phyloP scores from a whole-genome alignment of 2,888 invertebrate species.

The Tryphoninae sp. region DNA sequence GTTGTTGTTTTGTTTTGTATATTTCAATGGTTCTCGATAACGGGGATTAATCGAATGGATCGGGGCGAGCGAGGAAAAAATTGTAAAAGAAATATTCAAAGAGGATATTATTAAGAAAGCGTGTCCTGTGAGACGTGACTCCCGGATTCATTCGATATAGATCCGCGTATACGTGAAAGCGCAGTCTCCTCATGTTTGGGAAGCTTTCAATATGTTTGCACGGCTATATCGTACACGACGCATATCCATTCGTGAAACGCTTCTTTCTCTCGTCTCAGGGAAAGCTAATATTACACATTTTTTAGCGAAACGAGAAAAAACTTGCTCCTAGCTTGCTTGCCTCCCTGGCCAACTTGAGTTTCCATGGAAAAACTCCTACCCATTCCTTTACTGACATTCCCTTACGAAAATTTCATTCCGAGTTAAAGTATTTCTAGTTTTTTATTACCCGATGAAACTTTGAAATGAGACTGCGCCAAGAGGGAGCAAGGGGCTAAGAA shows the following conservation, averaged over 20 bases:
- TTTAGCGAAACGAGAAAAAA: slow-evolving; percentile 33
- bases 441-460: slow-evolving; percentile 75
- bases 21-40: slow-evolving; percentile 33
- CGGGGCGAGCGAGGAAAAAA: not conserved
- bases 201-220: slow-evolving; percentile 61
- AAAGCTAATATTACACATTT: slow-evolving; percentile 58
- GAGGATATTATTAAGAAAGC: slow-evolving; percentile 28
- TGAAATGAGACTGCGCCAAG: slow-evolving; percentile 71
- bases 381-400: slow-evolving; percentile 40
- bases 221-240: slow-evolving; percentile 34
- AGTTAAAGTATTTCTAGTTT: slow-evolving; percentile 80
- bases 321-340: slow-evolving; percentile 59
- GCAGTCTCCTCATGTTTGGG: slow-evolving; percentile 44
- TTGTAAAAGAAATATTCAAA: slow-evolving; percentile 7
- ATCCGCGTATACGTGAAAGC: slow-evolving; percentile 45
- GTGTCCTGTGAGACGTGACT: slow-evolving; percentile 38
- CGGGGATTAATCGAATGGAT: slow-evolving; percentile 28
- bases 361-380: slow-evolving; percentile 38
- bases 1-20: slow-evolving; percentile 1
- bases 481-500: slow-evolving; percentile 43
- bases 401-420: slow-evolving; percentile 79
- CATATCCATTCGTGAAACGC: slow-evolving; percentile 44
- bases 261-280: slow-evolving; percentile 20
- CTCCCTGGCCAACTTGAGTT: slow-evolving; percentile 42
- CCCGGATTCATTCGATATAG: slow-evolving; percentile 35